Base-by-base conservation (phyloP, 2,797 vertebrate species). In the Chaetodon trifasciatus region DNA sequence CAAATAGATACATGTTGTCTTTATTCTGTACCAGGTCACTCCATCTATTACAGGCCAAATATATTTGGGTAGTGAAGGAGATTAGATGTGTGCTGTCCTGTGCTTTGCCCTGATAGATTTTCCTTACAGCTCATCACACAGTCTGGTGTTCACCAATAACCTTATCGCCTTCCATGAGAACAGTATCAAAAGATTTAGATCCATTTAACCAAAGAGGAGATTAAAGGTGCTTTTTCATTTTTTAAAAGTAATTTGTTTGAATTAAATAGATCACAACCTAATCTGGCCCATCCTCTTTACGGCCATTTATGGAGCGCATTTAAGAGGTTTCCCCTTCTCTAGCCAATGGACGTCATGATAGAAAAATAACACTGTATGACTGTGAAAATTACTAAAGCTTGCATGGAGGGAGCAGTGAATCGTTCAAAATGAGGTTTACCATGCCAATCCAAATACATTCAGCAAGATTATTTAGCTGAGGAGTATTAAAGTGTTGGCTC, bases 161-260 rank as follows among this genome's bases (percentile, higher is more conserved):
- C 67, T 56, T 10, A 50, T 2, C 74, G 79, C 74, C 75, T 73
- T 66, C 32, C 37, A 6, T 79, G 85, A 83, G 56, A 75, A 71
- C 77, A 63, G 71, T 39, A 88, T 86, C 64, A 90, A 89, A 90
- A 88, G 66, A 92, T 90, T 85, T 78, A 71, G 52, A 76, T 87
- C 62, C 64, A 87, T 90, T 94, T 88, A 83, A 83, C 71, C 76
- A 87, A 84, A 87, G 58, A 83, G 73, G 73, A 87, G 86, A 91
- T 91, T 90, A 85, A 82, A 86, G 76, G 62, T 70, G 74, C 15
- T 82, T 81, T 87, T 85, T 61, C 55, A 70, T 86, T 87, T 89
- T 81, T 76, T 32, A 79, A 92, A 91, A 91, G 86, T 85, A 82
- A 89, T 90, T 91, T 76, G 88, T 89, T 80, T 86, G 84, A 90